Evolutionary conservation across 2,888 invertebrate genomes (phyloP).

Genomic region (Eucera pruinosa): DNA sequence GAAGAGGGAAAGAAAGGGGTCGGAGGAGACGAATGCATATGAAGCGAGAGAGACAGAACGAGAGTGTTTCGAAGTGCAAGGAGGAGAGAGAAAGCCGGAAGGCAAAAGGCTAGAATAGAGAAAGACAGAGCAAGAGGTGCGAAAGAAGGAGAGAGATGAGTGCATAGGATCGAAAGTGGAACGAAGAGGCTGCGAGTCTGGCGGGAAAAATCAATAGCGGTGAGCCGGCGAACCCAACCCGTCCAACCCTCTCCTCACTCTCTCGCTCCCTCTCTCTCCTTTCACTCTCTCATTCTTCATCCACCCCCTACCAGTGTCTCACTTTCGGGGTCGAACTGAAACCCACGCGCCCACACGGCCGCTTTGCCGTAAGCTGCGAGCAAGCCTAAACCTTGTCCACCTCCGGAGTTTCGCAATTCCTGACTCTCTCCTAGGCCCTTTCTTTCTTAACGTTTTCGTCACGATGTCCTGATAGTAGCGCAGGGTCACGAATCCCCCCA

Average conservation of each 20-base stretch:
- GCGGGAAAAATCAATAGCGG: conserved; percentile 84
- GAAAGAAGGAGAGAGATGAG: conserved; percentile 58
- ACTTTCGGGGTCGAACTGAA: conserved; percentile 75
- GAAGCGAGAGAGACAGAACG: conserved; percentile 27
- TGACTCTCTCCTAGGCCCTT: conserved; percentile 36
- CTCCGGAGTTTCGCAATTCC: conserved; percentile 53
- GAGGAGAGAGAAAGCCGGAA: conserved; percentile 41
- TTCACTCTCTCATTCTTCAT: conserved; percentile 45
- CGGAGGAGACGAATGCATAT: conserved; percentile 28
- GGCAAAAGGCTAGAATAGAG: conserved; percentile 23
- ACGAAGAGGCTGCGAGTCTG: conserved; percentile 82
- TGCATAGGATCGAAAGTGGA: conserved; percentile 70
- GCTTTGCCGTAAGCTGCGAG: conserved; percentile 72
- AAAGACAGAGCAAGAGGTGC: conserved; percentile 62
- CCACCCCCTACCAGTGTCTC: conserved; percentile 50
- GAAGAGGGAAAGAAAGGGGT: conserved; percentile 34
- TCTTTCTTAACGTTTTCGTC: conserved; percentile 30
- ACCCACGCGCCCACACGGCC: conserved; percentile 70
- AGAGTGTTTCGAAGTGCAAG: conserved; percentile 61
- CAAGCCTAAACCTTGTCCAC: conserved; percentile 75
- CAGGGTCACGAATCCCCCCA: conserved; percentile 61
- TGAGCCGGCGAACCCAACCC: conserved; percentile 83
- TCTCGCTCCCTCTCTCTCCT: conserved; percentile 58
- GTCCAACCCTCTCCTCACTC: conserved; percentile 70
- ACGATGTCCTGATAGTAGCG: conserved; percentile 12